A percentile compares a stretch with the other conserved stretches of the same genome.
phyloP scores from a whole-genome alignment of 2,888 invertebrate genomes.

The Frankliniella intonsa region DNA sequence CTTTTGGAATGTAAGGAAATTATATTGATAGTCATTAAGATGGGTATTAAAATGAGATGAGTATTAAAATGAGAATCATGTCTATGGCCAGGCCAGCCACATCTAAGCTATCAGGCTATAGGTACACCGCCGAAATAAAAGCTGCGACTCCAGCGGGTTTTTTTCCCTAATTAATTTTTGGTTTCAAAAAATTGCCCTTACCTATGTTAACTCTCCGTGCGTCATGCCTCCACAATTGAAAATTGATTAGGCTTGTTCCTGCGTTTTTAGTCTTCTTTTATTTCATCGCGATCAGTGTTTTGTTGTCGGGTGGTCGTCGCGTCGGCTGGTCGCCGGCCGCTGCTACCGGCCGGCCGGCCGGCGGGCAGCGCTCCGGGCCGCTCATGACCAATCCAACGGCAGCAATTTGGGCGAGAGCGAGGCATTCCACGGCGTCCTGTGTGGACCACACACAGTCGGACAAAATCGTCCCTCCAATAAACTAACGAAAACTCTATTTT shows the following conservation, averaged over 20 bases:
- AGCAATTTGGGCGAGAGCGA: background rate
- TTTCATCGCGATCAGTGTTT: background rate
- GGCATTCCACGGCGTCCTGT: background rate
- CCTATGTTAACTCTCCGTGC: background rate
- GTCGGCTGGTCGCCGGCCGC: background rate
- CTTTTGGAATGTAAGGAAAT: background rate
- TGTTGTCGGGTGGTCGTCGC: background rate
- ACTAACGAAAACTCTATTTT: background rate
- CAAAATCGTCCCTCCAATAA: background rate
- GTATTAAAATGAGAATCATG: slow-evolving; percentile 3
- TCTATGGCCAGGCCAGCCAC: background rate
- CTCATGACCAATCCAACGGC: background rate
- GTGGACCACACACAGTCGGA: background rate
- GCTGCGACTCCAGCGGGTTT: background rate
- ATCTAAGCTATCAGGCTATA: background rate
- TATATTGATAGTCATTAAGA: slow-evolving; percentile 10
- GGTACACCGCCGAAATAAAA: background rate
- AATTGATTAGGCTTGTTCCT: background rate
- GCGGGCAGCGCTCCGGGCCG: background rate
- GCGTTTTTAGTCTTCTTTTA: background rate
- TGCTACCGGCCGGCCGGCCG: background rate
- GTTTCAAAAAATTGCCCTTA: background rate
- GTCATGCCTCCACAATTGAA: background rate
- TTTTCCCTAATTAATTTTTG: too few species aligned
- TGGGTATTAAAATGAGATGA: background rate